Evolutionary conservation across 37 sponge, comb jelly and placozoan species (phyloP), one percentile per base, ranked within the genome.

Genomic region (Agelas oroides): DNA sequence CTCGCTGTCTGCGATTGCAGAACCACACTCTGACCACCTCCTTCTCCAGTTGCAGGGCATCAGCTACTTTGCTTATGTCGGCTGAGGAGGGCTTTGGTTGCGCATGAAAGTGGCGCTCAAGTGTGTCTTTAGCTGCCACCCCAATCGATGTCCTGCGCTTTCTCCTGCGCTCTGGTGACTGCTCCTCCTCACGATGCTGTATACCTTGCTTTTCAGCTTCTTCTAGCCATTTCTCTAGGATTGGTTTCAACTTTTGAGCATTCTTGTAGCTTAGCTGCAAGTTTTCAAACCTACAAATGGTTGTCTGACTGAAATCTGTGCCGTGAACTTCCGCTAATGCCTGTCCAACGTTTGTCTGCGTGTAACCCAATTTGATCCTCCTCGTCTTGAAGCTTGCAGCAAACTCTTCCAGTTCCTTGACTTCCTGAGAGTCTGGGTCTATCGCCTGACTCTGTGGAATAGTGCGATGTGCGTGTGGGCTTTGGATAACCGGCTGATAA

Each of bases 1-100:
- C 96, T 23, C 93, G 81, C 78, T 98, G 99, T 70, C 99, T 71
- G 27, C 96, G 78, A 82, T 98, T 98, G 85, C 99, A 98, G 53
- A 98, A 98, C 99, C 99, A 98, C 19, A 98, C 95, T 35, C 99
- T 67, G 1, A 96, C 99, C 25, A 96, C 97, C 46, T 96, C 95
- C 59, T 98, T 98, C 25, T 96, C 95, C 57, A 98, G 88, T 20
- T 92, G 85, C 21, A 98, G 85, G 28, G 77, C 33, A 56, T 96
- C 94, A 8, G 99, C 97, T 33, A 98, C 72, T 24, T 88, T 87
- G 53, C 61, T 66, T 33, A 96, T 96, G 25, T 98, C 95, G 14
- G 83, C 72, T 18, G 96, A 94, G 32, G 94, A 91, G 18, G 99
- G 99, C 65, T 96, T 96, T 32, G 91, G 90, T 52, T 98, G 95